Percentiles rank a stretch among this genome's conserved stretches.
These are phyloP conservation scores for Drosophila parabipectinata DNA, from an alignment of 1,140 invertebrate genomes.

Conservation along the genomic window DNA sequence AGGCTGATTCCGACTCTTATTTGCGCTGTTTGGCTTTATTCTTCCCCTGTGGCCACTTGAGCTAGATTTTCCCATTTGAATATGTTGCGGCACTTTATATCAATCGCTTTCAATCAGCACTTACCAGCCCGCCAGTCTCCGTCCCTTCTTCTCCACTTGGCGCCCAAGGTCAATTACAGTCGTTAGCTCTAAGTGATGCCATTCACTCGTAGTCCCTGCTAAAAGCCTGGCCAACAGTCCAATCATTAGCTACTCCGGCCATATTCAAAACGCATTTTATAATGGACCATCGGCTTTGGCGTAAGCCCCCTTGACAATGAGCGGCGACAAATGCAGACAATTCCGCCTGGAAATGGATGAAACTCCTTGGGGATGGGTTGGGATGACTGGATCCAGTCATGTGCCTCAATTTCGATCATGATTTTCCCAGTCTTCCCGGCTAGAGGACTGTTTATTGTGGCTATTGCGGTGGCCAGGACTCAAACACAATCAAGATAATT, in stretches of 20 bases:
- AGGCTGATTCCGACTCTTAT: background rate
- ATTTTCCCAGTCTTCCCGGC: slow-evolving; percentile 50
- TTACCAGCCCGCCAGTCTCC: slow-evolving; percentile 8
- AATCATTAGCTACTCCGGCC: slow-evolving; percentile 47
- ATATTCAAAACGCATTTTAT: slow-evolving; percentile 56
- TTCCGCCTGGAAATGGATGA: slow-evolving; percentile 3
- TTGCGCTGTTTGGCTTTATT: slow-evolving; percentile 4
- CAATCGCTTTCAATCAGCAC: slow-evolving; percentile 50
- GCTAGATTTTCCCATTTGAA: slow-evolving; percentile 21
- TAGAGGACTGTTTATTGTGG: slow-evolving; percentile 61
- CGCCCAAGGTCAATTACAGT: slow-evolving; percentile 49
- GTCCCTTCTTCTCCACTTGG: background rate
- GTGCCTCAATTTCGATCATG: slow-evolving; percentile 35
- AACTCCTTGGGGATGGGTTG: background rate
- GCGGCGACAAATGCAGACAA: slow-evolving; percentile 12
- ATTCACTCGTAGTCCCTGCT: slow-evolving; percentile 23
- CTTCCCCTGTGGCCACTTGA: slow-evolving; percentile 4
- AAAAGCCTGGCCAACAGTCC: slow-evolving; percentile 29
- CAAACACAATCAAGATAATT: slow-evolving; percentile 76
- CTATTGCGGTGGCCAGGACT: slow-evolving; percentile 51
- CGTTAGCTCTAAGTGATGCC: slow-evolving; percentile 42
- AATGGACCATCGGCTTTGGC: slow-evolving; percentile 33
- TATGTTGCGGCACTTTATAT: slow-evolving; percentile 27
- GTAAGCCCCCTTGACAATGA: slow-evolving; percentile 45
- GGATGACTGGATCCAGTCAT: slow-evolving; percentile 7